Conservation (phyloP, 2,113 vertebrate species). For the Heptranchias perlo region DNA sequence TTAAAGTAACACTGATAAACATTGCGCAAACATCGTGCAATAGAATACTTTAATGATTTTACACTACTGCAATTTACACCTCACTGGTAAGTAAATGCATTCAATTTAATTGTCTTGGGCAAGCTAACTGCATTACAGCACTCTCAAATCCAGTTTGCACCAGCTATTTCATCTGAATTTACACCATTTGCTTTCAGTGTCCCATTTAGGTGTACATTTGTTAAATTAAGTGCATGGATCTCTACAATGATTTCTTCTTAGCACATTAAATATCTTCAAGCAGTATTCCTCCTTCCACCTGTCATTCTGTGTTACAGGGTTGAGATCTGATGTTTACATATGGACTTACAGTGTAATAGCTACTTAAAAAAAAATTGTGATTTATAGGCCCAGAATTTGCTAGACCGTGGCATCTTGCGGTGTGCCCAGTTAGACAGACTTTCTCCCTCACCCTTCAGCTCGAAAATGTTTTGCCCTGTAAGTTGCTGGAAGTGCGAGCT, state of each 20-base stretch:
- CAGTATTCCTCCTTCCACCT: background rate
- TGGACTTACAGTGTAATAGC: too few relatives aligned
- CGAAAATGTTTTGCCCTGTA: too few relatives aligned
- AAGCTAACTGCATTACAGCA: background rate
- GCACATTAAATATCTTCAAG: constrained; percentile 33
- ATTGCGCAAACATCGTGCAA: background rate
- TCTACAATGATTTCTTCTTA: constrained; percentile 39
- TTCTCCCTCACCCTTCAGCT: too few relatives aligned
- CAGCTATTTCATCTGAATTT: constrained; percentile 13
- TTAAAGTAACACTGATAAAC: background rate
- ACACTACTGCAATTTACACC: background rate
- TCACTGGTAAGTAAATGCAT: background rate
- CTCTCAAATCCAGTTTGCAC: background rate
- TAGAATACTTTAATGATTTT: background rate
- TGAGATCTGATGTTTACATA: too few relatives aligned
- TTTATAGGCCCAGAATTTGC: too few relatives aligned
- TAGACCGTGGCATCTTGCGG: too few relatives aligned
- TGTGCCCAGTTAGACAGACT: too few relatives aligned
- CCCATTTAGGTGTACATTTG: constrained; percentile 22
- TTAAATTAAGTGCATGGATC: constrained; percentile 28
- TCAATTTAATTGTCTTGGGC: background rate
- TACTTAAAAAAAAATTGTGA: too few relatives aligned
- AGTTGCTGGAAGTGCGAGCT: too few relatives aligned
- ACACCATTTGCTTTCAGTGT: background rate
- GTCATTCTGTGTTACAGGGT: constrained; percentile 19